Conservation (phyloP, 1,140 invertebrate genomes). For the Heterodera schachtii region DNA sequence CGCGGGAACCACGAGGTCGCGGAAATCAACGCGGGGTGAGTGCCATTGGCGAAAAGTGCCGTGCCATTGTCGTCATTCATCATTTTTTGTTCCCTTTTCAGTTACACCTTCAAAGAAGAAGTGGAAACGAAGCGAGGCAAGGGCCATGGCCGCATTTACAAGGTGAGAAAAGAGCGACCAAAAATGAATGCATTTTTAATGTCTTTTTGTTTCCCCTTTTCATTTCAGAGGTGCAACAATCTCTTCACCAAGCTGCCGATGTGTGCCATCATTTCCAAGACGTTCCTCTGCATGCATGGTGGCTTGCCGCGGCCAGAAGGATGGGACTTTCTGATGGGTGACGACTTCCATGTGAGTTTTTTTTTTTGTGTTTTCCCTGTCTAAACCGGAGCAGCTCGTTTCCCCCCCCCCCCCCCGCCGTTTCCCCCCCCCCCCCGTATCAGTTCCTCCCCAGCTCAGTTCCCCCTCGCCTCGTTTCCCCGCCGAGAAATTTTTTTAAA, state of each 20-base stretch:
- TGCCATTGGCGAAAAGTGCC: constrained; percentile 1
- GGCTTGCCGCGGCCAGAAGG: constrained; percentile 14
- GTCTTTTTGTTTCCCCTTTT: no score
- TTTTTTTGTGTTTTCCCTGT: neutral
- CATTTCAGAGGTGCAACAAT: constrained; percentile 12
- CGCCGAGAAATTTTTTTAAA: no score
- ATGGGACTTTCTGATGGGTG: constrained; percentile 7
- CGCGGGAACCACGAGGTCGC: constrained; percentile 20
- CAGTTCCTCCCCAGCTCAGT: no score
- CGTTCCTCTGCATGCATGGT: constrained; percentile 15
- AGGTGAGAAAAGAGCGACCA: neutral
- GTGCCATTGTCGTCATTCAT: neutral
- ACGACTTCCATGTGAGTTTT: neutral
- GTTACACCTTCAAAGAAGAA: constrained; percentile 10
- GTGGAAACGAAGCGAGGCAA: constrained; percentile 1
- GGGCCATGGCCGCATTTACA: neutral
- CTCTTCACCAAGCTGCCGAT: constrained; percentile 8
- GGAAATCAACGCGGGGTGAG: constrained; percentile 21
- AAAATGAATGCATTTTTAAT: neutral
- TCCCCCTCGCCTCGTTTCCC: no score
- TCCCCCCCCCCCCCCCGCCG: no score
- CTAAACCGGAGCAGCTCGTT: no score
- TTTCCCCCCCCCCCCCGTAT: no score
- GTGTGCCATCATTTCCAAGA: constrained; percentile 11
- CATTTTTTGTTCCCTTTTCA: neutral